Conservation (phyloP, 2,888 invertebrate genomes). For the Isoperla grammatica region DNA sequence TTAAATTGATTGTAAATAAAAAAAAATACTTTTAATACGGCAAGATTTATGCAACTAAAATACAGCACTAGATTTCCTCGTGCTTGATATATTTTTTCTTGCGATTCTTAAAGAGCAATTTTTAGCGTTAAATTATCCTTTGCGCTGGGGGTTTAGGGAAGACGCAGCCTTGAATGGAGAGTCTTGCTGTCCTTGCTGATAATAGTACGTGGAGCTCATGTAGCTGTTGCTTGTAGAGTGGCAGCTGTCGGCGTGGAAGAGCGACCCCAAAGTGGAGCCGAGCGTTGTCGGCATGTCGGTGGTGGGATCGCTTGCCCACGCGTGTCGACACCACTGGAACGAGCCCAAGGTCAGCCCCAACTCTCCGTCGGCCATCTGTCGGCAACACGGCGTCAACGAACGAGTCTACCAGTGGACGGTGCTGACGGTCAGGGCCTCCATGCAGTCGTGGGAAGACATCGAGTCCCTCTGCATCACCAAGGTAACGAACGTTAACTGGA, state of each 20-base stretch:
- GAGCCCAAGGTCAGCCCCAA: constrained; percentile 50
- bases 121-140: no score
- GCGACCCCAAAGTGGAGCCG: constrained; percentile 29
- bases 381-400: constrained; percentile 49
- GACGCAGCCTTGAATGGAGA: no score
- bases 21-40: no score
- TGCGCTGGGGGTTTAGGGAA: no score
- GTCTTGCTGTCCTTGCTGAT: no score
- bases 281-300: constrained; percentile 44
- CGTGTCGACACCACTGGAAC: constrained; percentile 51
- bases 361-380: constrained; percentile 51
- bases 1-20: no score
- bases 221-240: constrained; percentile 49
- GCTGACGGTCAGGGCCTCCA: constrained; percentile 54
- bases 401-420: constrained; percentile 67
- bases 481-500: no score
- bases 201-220: no score
- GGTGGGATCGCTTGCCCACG: constrained; percentile 48
- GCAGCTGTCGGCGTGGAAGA: constrained; percentile 49
- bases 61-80: no score
- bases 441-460: constrained; percentile 57
- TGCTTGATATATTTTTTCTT: no score
- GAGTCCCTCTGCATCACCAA: constrained; percentile 57
- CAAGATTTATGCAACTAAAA: no score
- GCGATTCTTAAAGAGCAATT: no score